A percentile compares a stretch with the other conserved stretches of the same genome.
Conservation (phyloP, 2,113 vertebrate species). For the Copsychus sechellarum region DNA sequence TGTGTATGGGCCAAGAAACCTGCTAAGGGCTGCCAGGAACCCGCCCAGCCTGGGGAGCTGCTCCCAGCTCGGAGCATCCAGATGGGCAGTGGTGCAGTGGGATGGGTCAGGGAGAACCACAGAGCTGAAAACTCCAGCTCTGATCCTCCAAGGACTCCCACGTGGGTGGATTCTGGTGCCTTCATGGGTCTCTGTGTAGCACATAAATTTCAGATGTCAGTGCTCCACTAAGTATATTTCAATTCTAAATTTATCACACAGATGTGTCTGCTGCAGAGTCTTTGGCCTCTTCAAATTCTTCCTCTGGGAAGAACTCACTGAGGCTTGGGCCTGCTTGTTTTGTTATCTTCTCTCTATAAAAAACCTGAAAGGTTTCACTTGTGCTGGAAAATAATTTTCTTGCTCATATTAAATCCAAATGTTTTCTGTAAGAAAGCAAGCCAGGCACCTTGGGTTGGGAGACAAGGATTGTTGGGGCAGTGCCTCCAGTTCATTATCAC, state of each 20-base stretch:
- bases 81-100: neutral
- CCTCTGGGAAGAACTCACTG: neutral
- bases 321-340: neutral
- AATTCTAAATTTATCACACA: slow-evolving; percentile 10
- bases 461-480: neutral
- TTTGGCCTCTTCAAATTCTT: neutral
- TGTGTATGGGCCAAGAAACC: neutral
- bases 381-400: neutral
- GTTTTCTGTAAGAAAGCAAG: neutral
- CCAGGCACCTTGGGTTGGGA: neutral
- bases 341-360: neutral
- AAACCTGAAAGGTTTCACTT: neutral
- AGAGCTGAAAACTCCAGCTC: neutral
- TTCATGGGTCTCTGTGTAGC: neutral
- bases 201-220: neutral
- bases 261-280: neutral
- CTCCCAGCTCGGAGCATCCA: neutral
- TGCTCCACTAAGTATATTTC: neutral
- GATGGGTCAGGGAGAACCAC: neutral
- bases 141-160: neutral
- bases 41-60: neutral
- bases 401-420: neutral
- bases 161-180: neutral
- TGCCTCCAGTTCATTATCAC: neutral
- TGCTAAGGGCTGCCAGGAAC: neutral